A percentile compares a stretch with the other conserved stretches of the same genome.
Evolutionary conservation across 2,888 invertebrate genomes (phyloP).

Genomic region (Rhynchonema sp.): DNA sequence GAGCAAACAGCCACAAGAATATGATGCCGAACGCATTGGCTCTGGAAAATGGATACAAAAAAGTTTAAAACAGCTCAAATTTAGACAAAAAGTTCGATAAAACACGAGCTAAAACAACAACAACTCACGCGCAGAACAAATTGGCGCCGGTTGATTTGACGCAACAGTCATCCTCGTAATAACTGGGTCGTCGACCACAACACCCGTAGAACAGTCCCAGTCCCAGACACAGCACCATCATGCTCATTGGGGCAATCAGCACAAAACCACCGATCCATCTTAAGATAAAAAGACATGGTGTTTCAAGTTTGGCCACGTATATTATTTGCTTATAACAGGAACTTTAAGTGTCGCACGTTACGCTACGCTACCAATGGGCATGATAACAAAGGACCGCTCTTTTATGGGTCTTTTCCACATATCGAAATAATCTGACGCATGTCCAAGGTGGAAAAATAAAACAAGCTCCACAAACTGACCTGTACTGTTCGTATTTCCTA

Average conservation of each 20-base stretch:
- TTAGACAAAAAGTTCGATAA: neutral
- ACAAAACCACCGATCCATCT: conserved; percentile 32
- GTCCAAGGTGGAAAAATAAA: too few species aligned
- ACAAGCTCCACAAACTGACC: neutral
- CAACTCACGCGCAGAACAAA: conserved; percentile 30
- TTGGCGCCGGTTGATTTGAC: conserved; percentile 32
- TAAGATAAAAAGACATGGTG: too few species aligned
- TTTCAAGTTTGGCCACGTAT: too few species aligned
- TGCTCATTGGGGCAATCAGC: conserved; percentile 27
- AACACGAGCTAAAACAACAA: neutral
- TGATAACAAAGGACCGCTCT: too few species aligned
- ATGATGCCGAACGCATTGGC: conserved; percentile 18
- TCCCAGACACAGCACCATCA: conserved; percentile 30
- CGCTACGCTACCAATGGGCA: too few species aligned
- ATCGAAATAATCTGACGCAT: too few species aligned
- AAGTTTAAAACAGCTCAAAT: neutral
- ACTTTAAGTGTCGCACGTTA: too few species aligned
- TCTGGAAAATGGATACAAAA: conserved; percentile 11
- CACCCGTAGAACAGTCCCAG: conserved; percentile 33
- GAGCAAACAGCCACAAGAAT: conserved; percentile 15
- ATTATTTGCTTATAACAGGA: too few species aligned
- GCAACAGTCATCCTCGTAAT: conserved; percentile 31
- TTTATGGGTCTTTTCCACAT: too few species aligned
- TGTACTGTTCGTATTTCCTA: neutral
- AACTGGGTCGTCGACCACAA: conserved; percentile 32